Percentiles rank a stretch among this genome's conserved stretches.
Conservation (phyloP, 2,113 vertebrate species). For the Lophius piscatorius region DNA sequence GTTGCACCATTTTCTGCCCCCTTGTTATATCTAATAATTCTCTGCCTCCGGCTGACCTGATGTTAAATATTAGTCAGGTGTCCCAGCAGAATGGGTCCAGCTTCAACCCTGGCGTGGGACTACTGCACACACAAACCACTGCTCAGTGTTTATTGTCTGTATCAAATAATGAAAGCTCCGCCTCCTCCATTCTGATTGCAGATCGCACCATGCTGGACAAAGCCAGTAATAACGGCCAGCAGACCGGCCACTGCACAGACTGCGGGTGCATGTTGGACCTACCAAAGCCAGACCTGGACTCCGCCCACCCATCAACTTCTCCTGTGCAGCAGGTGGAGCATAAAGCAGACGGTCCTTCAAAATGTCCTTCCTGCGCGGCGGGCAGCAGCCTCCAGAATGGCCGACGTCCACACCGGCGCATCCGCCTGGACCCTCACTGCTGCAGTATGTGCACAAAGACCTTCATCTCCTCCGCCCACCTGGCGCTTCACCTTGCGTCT, state of each 20-base stretch:
- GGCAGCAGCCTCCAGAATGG: conserved; percentile 37
- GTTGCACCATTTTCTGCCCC: too few species aligned
- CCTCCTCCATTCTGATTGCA: conserved; percentile 22
- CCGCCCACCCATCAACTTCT: background rate
- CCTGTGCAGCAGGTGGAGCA: conserved; percentile 6
- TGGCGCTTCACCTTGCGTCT: conserved; percentile 75
- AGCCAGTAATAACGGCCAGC: conserved; percentile 22
- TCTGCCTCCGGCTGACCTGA: too few species aligned
- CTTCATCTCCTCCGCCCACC: conserved; percentile 78
- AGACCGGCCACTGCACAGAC: conserved; percentile 48
- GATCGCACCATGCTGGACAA: conserved; percentile 63
- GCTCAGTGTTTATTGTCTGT: too few species aligned
- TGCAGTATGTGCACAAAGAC: conserved; percentile 77
- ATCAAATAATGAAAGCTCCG: background rate
- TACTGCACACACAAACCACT: too few species aligned
- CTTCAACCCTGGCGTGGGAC: too few species aligned
- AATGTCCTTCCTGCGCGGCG: conserved; percentile 61
- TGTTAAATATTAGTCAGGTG: too few species aligned
- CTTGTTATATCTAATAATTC: too few species aligned
- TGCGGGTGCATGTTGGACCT: conserved; percentile 55
- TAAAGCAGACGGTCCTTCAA: conserved; percentile 20
- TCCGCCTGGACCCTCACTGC: conserved; percentile 68
- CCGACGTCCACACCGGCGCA: conserved; percentile 52
- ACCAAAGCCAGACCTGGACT: conserved; percentile 13
- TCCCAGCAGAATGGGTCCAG: too few species aligned